These are phyloP conservation scores for Clitarchus hookeri DNA, from an alignment of 2,888 invertebrate species.

Conservation along the genomic window DNA sequence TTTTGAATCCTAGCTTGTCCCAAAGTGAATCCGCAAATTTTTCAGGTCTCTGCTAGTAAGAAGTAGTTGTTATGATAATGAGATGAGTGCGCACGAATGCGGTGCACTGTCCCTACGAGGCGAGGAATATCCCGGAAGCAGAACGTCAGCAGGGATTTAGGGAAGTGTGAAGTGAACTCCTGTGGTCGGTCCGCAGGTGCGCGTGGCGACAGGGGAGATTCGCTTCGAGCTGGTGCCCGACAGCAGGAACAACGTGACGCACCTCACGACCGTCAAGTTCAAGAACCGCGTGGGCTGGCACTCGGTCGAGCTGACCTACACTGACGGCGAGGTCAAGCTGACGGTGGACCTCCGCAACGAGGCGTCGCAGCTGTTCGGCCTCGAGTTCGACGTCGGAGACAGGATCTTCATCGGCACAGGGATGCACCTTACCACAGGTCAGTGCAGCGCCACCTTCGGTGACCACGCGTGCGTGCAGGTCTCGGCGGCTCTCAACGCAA, in stretches of 20 bases:
- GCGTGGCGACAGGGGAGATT: constrained; percentile 82
- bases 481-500: too few species aligned
- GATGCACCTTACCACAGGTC: constrained; percentile 49
- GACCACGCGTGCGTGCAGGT: too few species aligned
- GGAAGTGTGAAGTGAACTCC: constrained; percentile 4
- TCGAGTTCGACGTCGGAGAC: constrained; percentile 70
- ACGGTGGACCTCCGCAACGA: constrained; percentile 77
- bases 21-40: too few species aligned
- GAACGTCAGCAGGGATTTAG: too few species aligned
- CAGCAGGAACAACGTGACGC: constrained; percentile 74
- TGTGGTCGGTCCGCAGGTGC: constrained; percentile 60
- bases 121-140: too few species aligned
- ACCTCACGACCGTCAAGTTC: constrained; percentile 79
- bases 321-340: constrained; percentile 72
- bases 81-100: too few species aligned
- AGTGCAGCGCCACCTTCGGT: too few species aligned
- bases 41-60: too few species aligned
- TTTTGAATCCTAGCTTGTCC: too few species aligned
- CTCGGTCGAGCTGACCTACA: constrained; percentile 75
- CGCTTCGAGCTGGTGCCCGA: constrained; percentile 80
- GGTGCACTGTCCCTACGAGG: too few species aligned
- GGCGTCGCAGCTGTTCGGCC: constrained; percentile 68
- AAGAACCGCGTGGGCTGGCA: constrained; percentile 80
- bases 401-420: constrained; percentile 81
- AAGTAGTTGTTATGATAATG: too few species aligned